Conservation (phyloP, 2,797 vertebrate species). For the Ctenopoma kingsleyae region DNA sequence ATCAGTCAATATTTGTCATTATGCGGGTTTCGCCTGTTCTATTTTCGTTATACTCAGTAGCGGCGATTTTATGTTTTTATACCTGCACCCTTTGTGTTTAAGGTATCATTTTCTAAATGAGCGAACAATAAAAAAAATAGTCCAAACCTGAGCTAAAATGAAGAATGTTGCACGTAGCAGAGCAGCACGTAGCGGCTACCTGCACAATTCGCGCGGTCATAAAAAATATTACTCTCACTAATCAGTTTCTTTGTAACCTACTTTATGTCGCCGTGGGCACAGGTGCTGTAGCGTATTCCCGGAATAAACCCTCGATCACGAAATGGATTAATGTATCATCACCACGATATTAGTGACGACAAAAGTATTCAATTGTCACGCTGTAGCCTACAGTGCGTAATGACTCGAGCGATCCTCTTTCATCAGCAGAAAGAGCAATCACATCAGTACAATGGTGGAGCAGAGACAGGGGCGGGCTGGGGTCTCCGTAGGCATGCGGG, state of each 20-base stretch:
- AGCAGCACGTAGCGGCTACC: not conserved
- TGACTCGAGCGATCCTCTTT: constrained; percentile 64
- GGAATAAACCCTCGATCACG: constrained; percentile 36
- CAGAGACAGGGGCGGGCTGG: constrained; percentile 52
- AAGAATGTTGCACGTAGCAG: too few relatives aligned
- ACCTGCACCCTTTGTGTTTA: not conserved
- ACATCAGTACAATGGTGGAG: constrained; percentile 60
- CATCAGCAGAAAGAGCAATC: constrained; percentile 68
- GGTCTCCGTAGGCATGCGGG: constrained; percentile 56
- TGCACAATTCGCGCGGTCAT: not conserved
- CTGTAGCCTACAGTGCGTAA: constrained; percentile 55
- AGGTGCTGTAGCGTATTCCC: constrained; percentile 27
- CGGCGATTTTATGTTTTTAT: not conserved
- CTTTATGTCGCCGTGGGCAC: constrained; percentile 37
- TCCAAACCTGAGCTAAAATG: not conserved
- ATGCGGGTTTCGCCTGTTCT: not conserved
- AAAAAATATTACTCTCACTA: constrained; percentile 6
- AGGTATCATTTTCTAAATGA: not conserved
- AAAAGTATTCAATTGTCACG: constrained; percentile 70
- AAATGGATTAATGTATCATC: constrained; percentile 69
- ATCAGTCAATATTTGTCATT: not conserved
- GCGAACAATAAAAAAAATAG: not conserved
- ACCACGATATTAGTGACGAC: constrained; percentile 69
- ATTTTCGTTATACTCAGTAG: not conserved
- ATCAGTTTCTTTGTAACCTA: constrained; percentile 8